These are phyloP conservation scores for Plagiodera versicolora DNA, from an alignment of 2,888 invertebrate genomes.

Conservation along the genomic window DNA sequence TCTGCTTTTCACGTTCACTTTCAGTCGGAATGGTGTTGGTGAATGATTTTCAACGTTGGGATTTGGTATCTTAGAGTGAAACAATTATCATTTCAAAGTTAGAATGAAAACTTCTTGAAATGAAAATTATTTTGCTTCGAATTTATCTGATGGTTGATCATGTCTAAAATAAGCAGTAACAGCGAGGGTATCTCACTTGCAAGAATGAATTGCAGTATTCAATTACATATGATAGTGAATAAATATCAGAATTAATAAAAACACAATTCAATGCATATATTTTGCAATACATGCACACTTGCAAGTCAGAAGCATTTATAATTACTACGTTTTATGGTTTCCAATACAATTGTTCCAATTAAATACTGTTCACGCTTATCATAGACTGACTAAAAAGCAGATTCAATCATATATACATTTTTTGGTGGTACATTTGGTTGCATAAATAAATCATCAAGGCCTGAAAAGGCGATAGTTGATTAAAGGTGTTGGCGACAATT, in stretches of 20 bases:
- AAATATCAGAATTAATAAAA: no score
- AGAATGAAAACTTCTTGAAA: background rate
- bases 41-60: slow-evolving; percentile 34
- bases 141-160: background rate
- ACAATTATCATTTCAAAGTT: slow-evolving; percentile 8
- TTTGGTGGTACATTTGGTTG: background rate
- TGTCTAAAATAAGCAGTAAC: background rate
- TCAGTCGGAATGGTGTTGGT: slow-evolving; percentile 31
- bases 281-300: no score
- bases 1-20: slow-evolving; percentile 39
- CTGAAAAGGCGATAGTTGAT: background rate
- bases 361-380: background rate
- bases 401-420: background rate
- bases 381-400: background rate
- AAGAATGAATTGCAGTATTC: no score
- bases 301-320: no score
- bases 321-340: no score
- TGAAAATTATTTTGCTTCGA: background rate
- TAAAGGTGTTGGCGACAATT: background rate
- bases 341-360: no score
- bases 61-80: slow-evolving; percentile 25
- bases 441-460: background rate
- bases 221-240: no score
- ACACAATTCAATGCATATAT: no score
- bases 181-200: no score